phyloP scores from a whole-genome alignment of 2,797 vertebrate species.

The Acropternis orthonyx region DNA sequence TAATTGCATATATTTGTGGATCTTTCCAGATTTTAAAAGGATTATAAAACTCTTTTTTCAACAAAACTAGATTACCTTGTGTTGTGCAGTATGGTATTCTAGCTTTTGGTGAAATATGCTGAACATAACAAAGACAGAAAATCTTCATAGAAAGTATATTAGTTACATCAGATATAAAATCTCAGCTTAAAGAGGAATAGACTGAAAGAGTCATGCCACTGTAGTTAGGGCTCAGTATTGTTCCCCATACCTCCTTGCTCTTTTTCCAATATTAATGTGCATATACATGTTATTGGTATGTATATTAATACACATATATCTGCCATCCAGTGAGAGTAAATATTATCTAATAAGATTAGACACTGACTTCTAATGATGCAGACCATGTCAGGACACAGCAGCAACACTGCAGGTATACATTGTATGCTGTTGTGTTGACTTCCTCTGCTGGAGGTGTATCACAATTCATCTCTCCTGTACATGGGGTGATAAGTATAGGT shows the following conservation, averaged over 20 bases:
- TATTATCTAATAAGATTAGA: not conserved
- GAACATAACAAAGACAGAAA: not conserved
- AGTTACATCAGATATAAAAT: not conserved
- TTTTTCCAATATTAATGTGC: not conserved
- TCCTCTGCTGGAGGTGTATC: not conserved
- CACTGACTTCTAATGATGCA: not conserved
- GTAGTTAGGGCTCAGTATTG: not conserved
- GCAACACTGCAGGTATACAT: fast-evolving
- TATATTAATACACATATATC: not conserved
- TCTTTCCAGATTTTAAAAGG: not conserved
- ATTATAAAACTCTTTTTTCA: not conserved
- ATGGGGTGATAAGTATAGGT: not conserved
- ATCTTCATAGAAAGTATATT: not conserved
- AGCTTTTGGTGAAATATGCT: not conserved
- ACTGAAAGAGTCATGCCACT: not conserved
- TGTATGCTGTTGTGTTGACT: not conserved
- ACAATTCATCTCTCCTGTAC: not conserved
- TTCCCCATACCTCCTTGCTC: not conserved
- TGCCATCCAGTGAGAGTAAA: not conserved
- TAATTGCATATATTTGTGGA: not conserved
- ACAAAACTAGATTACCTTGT: not conserved
- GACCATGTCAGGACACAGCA: not conserved
- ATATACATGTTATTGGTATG: not conserved
- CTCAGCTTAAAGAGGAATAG: not conserved
- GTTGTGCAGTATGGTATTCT: not conserved